Percentiles rank a stretch among this genome's conserved stretches.
Evolutionary conservation across 2,797 vertebrate species (phyloP).

Genomic region (Lepus townsendii): DNA sequence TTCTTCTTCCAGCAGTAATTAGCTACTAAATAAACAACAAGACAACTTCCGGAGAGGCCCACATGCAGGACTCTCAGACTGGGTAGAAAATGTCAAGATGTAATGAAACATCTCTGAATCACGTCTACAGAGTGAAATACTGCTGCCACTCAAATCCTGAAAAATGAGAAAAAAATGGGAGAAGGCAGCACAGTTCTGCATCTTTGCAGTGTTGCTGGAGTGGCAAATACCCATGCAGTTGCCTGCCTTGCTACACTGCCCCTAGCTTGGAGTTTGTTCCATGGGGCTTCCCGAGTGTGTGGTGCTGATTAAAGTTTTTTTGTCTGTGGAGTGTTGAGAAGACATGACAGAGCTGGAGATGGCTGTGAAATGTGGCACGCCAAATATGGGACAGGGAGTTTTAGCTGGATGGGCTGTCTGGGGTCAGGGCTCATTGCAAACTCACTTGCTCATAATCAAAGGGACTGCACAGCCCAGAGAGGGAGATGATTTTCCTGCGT

Average conservation of each 20-base stretch:
- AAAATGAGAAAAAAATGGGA: conserved; percentile 78
- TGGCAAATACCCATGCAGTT: not conserved
- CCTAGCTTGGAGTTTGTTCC: not conserved
- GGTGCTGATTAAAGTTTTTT: not conserved
- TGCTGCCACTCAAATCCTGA: conserved; percentile 68
- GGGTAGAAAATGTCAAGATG: conserved; percentile 80
- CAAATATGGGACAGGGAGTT: not conserved
- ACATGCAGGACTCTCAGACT: conserved; percentile 66
- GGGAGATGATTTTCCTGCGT: not conserved
- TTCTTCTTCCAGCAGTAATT: conserved; percentile 70
- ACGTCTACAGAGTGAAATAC: conserved; percentile 76
- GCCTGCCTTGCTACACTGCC: not conserved
- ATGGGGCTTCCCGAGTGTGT: conserved; percentile 13
- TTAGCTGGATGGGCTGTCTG: not conserved
- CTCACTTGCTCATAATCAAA: not conserved
- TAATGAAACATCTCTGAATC: conserved; percentile 79
- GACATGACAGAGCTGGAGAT: not conserved
- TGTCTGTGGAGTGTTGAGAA: not conserved
- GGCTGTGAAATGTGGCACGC: not conserved
- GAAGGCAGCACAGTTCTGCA: conserved; percentile 59
- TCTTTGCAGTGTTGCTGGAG: not conserved
- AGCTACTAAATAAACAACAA: conserved; percentile 74
- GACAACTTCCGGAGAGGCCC: conserved; percentile 57
- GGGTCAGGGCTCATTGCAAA: not conserved
- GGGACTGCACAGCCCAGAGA: not conserved